These are phyloP conservation scores for Beroe forskalii DNA, from an alignment of 37 sponge, comb jelly and placozoan species.

Conservation along the genomic window DNA sequence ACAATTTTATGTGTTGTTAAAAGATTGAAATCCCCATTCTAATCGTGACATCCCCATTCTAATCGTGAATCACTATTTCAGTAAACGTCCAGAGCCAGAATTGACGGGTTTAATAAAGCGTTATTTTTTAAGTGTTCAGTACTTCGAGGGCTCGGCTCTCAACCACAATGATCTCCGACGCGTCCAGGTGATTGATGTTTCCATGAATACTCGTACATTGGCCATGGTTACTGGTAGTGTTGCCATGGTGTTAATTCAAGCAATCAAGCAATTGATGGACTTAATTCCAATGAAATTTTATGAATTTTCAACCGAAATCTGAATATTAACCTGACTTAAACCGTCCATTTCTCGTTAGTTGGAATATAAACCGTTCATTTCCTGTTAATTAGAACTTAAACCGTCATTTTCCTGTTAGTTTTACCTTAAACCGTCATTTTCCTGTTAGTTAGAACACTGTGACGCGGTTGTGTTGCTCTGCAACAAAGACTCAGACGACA, in stretches of 20 bases:
- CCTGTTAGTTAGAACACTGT: not conserved
- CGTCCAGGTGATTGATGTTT: conserved; percentile 30
- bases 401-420: not conserved
- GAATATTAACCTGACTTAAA: too few species aligned
- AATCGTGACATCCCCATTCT: too few species aligned
- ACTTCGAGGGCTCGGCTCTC: conserved; percentile 52
- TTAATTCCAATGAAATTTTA: too few species aligned
- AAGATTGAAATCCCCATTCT: too few species aligned
- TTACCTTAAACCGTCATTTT: too few species aligned
- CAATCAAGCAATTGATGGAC: too few species aligned
- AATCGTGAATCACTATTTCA: too few species aligned
- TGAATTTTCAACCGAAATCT: too few species aligned
- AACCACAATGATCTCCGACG: conserved; percentile 61
- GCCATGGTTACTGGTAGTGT: too few species aligned
- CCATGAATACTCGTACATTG: too few species aligned
- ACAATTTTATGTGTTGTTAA: too few species aligned
- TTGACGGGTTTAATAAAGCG: conserved; percentile 57
- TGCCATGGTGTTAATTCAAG: not conserved
- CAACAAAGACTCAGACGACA: conserved; percentile 64
- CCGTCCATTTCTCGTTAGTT: too few species aligned
- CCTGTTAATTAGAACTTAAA: not conserved
- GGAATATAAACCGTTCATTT: not conserved
- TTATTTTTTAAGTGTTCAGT: conserved; percentile 65
- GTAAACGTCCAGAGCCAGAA: conserved; percentile 59
- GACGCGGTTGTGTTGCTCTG: conserved; percentile 46